These are phyloP conservation scores for Thunnus thynnus DNA, from an alignment of 2,113 vertebrate species.

Conservation along the genomic window DNA sequence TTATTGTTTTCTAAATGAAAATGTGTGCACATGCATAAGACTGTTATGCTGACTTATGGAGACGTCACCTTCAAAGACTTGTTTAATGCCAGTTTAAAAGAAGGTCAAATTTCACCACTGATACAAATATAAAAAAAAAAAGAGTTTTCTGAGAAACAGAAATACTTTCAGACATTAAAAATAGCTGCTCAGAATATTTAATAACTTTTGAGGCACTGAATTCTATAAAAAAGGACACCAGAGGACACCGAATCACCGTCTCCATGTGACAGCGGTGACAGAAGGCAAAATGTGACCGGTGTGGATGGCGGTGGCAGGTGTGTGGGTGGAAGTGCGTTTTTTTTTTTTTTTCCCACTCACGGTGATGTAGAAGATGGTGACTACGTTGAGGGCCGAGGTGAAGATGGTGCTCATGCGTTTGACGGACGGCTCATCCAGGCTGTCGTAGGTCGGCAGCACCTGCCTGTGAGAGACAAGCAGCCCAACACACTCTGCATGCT, in stretches of 20 bases:
- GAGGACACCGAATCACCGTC: neutral
- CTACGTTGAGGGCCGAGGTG: conserved; percentile 93
- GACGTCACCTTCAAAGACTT: neutral
- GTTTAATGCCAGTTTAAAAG: too few relatives aligned
- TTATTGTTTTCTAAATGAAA: neutral
- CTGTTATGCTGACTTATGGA: neutral
- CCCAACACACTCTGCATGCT: conserved; percentile 37
- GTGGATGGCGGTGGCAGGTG: neutral
- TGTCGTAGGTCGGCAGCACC: conserved; percentile 98
- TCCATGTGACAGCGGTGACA: neutral
- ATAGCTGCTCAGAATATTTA: neutral
- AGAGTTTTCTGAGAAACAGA: neutral
- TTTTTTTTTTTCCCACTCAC: conserved; percentile 83
- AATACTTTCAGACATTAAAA: neutral
- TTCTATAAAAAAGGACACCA: neutral
- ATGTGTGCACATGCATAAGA: neutral
- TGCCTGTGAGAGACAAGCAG: conserved; percentile 86
- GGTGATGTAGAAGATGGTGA: conserved; percentile 97
- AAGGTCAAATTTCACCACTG: neutral
- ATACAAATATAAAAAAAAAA: neutral
- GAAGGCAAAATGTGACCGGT: neutral
- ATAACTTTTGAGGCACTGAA: neutral
- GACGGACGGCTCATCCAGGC: conserved; percentile 96
- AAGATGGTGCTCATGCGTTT: conserved; percentile 99
- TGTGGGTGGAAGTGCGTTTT: neutral